Evolutionary conservation across 2,797 vertebrate species (phyloP), one percentile per base, ranked within the genome.

Genomic region (Brachyrhaphis roseni): DNA sequence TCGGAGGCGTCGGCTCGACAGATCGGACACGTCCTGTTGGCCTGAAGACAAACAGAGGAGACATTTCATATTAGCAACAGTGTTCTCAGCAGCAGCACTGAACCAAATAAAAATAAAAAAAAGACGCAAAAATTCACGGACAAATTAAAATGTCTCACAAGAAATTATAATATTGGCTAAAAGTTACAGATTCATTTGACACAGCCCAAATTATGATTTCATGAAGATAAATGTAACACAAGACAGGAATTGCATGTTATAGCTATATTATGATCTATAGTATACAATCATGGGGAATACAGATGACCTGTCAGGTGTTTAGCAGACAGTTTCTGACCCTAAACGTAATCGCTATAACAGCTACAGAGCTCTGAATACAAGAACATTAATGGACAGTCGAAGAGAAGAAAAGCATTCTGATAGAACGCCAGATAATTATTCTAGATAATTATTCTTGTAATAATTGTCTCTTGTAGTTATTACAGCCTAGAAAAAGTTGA

Each of bases 1-100:
- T 99, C 98, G 0, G 98, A 99, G 87, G 98, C 98, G 75, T 99
- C 98, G 46, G 98, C 98, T 93, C 98, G 96, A 91, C 98, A 99
- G 91, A 99, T 99, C 2, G 98, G 98, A 91, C 98, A 99, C 57
- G 98, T 99, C 92, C 98, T 97, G 94, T 99, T 99, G 78, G 97
- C 98, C 98, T 99, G 92, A 77, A 41, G 78, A 93, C 2, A 82
- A 78, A 78, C 49, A 84, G 78, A 88, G 36, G 26, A 79, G 82
- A 73, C 75, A 10, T 43, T 72, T 53, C 62, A n/a, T 8, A 5
- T 41, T 28, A 34, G 45, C 77, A 36, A 34, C 78, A 6, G 70
- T 23, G 34, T 62, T 71, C 45, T 53, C 8, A 45, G 20, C 55
- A 4, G 23, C 18, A 26, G 73, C 31, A 46, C 28, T 4, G 1